Conservation (phyloP, 2,113 vertebrate genomes). For the Mus pahari region DNA sequence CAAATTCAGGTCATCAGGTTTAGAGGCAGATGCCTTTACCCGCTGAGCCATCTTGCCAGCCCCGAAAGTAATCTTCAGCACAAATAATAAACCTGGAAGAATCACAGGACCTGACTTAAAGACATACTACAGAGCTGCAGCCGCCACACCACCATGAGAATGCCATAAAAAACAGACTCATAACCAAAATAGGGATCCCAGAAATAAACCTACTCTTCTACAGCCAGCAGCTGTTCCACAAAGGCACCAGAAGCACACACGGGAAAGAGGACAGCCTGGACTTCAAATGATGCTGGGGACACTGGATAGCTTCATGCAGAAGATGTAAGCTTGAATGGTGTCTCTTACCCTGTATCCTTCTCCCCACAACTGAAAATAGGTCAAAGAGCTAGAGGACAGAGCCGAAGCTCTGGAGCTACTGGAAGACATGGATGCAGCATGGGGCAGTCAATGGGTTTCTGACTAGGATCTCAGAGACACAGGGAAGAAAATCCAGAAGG, state of each 20-base stretch:
- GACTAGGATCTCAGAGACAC: neutral
- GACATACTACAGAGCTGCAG: neutral
- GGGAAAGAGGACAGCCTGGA: neutral
- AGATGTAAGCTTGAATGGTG: neutral
- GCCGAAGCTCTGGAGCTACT: neutral
- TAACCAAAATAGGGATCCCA: neutral
- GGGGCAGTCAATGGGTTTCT: neutral
- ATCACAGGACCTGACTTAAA: neutral
- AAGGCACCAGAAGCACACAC: neutral
- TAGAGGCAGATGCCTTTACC: neutral
- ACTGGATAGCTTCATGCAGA: neutral
- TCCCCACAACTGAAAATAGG: neutral
- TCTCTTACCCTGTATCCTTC: neutral
- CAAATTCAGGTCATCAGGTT: neutral
- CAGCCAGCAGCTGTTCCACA: neutral
- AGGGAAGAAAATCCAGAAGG: neutral
- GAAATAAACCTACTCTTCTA: neutral
- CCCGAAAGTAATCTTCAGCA: neutral
- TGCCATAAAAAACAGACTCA: neutral
- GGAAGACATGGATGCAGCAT: neutral
- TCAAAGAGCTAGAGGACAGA: neutral
- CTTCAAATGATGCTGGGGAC: neutral
- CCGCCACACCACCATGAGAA: neutral
- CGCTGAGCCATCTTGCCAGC: neutral
- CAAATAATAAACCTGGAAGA: neutral